Evolutionary conservation across 2,888 invertebrate species (phyloP), one percentile per base, ranked within the genome.

Genomic region (Idaea straminata): DNA sequence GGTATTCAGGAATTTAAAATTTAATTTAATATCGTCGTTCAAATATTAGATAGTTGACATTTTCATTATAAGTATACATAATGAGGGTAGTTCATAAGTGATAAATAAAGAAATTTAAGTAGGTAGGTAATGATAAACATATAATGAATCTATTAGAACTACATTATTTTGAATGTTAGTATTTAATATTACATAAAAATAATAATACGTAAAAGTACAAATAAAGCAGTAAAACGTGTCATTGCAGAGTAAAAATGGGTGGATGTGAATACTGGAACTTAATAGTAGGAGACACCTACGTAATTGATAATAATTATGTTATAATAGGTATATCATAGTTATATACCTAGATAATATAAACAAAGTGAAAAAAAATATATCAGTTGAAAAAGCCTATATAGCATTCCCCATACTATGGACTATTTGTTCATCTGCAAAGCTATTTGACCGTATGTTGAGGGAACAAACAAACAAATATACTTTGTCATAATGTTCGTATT

Each of bases 231-330:
- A 5, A 47, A 63, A 61, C 70, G 73, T 78, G 74, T 74, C 61
- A 75, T 78, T 80, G 77, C 78, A 79, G 77, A 77, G 74, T 72
- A 47, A 47, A 47, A 13, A 47, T 47, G 7, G 13, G 47, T 7
- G 13, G 47, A 13, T 13, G 47, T 47, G 25, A 3, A 25, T 25
- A 25, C 25, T 25, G 25, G 25, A 25, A 25, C 25, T 25, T n/a
- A n/a, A 38, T 38, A 13, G 47, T 47, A 13, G 47, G 13, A 13
- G 5, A 13, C 7, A 13, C 47, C 5, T 10, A 38, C 7, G 6
- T 38, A 47, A 13, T 13, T 47, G 0, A 4, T 47, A 7, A 4
- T 47, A 36, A 36, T 36, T n/a, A 36, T 1, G 1, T 7, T 36
- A 36, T 36, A 36, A 10, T 36, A 36, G 6, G 36, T 36, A 36